A percentile compares a stretch with the other conserved stretches of the same genome.
Conservation (phyloP, 2,113 vertebrate genomes). For the Varanus salvator region DNA sequence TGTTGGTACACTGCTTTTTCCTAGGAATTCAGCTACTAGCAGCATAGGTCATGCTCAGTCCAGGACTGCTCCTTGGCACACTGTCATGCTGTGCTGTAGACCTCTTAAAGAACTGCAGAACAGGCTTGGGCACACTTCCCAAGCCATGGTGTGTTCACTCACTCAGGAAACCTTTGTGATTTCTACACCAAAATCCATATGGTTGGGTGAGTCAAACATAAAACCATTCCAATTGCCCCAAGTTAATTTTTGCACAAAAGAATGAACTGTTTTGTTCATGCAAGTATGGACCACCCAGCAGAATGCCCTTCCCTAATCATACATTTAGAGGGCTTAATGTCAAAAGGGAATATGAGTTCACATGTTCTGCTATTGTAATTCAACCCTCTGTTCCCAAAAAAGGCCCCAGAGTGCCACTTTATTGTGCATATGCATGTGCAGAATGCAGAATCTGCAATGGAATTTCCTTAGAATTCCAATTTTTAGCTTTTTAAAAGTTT, state of each 20-base stretch:
- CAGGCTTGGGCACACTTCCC: background rate
- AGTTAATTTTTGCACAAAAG: slow-evolving; percentile 8
- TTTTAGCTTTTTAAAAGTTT: background rate
- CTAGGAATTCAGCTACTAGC: background rate
- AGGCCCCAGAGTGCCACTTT: background rate
- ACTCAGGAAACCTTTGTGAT: background rate
- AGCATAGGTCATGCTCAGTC: background rate
- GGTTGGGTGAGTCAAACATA: slow-evolving; percentile 19
- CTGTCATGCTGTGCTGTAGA: background rate
- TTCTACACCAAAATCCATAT: background rate
- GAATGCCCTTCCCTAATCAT: background rate
- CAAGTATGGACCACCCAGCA: slow-evolving; percentile 10
- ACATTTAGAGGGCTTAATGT: background rate
- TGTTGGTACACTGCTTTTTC: background rate
- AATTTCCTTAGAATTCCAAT: background rate
- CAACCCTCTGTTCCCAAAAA: background rate
- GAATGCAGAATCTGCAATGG: background rate
- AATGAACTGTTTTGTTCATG: background rate
- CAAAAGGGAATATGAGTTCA: background rate
- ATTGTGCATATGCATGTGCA: background rate
- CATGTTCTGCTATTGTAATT: background rate
- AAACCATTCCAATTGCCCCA: background rate
- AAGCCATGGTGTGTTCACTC: background rate
- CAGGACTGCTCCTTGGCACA: background rate
- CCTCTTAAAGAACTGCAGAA: background rate